These are phyloP conservation scores for Pelodiscus sinensis DNA, from an alignment of 2,113 vertebrate species.

Conservation along the genomic window DNA sequence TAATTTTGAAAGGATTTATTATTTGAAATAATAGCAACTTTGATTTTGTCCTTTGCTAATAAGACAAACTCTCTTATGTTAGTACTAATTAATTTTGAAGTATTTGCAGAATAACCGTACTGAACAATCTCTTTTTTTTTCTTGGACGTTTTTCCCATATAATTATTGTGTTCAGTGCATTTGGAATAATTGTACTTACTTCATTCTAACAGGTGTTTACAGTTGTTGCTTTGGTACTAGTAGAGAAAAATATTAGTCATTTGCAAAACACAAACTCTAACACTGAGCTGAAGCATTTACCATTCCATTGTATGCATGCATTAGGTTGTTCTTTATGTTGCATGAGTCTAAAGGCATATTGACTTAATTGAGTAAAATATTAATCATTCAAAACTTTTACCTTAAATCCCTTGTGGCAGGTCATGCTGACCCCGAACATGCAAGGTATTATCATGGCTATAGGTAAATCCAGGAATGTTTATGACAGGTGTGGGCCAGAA, in stretches of 20 bases:
- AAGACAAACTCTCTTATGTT: background rate
- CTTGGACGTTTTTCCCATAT: background rate
- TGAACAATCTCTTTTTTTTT: slow-evolving; percentile 36
- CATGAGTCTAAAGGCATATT: slow-evolving; percentile 71
- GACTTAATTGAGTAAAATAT: slow-evolving; percentile 61
- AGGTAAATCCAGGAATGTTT: slow-evolving; percentile 96
- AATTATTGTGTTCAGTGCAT: background rate
- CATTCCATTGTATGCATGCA: slow-evolving; percentile 62
- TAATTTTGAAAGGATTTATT: background rate
- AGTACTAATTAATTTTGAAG: background rate
- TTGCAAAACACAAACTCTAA: slow-evolving; percentile 31
- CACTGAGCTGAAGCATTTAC: slow-evolving; percentile 25
- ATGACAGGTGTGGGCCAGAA: slow-evolving; percentile 98
- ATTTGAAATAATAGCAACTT: background rate
- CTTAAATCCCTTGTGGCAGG: slow-evolving; percentile 90
- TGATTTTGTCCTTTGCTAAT: background rate
- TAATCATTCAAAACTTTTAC: slow-evolving; percentile 77
- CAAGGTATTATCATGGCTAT: slow-evolving; percentile 99
- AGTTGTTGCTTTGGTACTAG: slow-evolving; percentile 15
- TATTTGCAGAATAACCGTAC: slow-evolving; percentile 36
- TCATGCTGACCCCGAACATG: slow-evolving; percentile 99
- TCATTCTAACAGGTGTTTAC: background rate
- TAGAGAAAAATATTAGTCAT: slow-evolving; percentile 13
- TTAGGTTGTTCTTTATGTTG: slow-evolving; percentile 63
- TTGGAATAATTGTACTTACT: background rate